Evolutionary conservation across 2,113 vertebrate genomes (phyloP), one percentile per base, ranked within the genome.

Genomic region (Ptilorrhoa leucosticta): DNA sequence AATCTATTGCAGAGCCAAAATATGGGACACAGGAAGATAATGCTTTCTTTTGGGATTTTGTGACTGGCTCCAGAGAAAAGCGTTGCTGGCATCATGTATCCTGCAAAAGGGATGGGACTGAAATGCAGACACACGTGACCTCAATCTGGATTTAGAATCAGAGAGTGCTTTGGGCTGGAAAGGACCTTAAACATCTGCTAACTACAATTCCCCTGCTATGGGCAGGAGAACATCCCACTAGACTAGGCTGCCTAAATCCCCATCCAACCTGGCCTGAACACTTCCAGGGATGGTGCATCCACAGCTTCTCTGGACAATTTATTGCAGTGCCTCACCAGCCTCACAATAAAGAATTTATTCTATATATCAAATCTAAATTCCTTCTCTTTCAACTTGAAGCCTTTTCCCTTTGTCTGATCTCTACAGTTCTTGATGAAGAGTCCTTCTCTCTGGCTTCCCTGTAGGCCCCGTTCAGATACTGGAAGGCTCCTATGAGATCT

Each of bases 81-180:
- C 9, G 10, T 57, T 85, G 7, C 16, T 89, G 83, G 11, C 1
- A 1, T 15, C 3, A 4, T 44, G 4, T 18, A 1, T 64, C 5
- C 31, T 1, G 4, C 10, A 47, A 64, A 63, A 73, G 6, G 9
- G 7, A 9, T 64, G 23, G 44, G 72, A 37, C 7, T 64, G 35
- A 72, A 91, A 37, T 60, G 63, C 17, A 72, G 26, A 42, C 19
- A 48, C 2, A 12, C 0, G 0, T 3, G 1, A 16, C 6, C 5
- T 75, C 30, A 15, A 2, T 31, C 9, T 66, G 35, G 16, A 48
- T 78, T 78, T 73, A 30, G 44, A 44, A 30, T 10, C 13, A 51
- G 10, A 44, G 28, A 51, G 16, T 58, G 15, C 5, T 66, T 73
- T n/a, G 28, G 19, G 28, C 28, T 51, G 33, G 16, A 66, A 81